A percentile compares a stretch with the other conserved stretches of the same genome.
These are phyloP conservation scores for Antedon mediterranea DNA, from an alignment of 53 echinoderm and acorn worm genomes.

Conservation along the genomic window DNA sequence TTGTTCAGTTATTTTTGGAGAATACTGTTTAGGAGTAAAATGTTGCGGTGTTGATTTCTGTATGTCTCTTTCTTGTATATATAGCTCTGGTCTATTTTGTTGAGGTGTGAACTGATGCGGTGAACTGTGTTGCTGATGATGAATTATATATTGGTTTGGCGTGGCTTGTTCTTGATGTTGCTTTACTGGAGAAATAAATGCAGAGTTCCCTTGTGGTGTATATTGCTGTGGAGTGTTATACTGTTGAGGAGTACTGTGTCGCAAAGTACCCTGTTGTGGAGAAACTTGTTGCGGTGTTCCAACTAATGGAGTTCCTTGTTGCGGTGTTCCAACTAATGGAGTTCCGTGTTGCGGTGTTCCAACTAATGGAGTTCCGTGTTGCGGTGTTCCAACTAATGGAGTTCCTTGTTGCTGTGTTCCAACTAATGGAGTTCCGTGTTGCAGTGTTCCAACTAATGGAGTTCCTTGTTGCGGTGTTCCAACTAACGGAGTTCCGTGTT, in stretches of 20 bases:
- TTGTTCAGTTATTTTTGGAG: neutral
- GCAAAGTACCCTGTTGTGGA: neutral
- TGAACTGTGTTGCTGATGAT: neutral
- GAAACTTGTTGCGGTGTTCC: too few species aligned
- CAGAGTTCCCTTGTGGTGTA: neutral
- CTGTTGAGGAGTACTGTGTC: neutral
- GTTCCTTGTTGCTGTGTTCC: too few species aligned
- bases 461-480: too few species aligned
- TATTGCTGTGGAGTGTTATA: neutral
- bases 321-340: too few species aligned
- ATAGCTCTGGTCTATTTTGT: conserved; percentile 12
- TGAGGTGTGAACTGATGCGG: neutral
- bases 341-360: too few species aligned
- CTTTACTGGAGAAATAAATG: neutral
- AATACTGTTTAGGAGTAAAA: neutral
- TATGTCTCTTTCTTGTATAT: conserved; percentile 46
- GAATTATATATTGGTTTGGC: neutral
- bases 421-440: too few species aligned
- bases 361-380: too few species aligned
- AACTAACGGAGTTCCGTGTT: too few species aligned
- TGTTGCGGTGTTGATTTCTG: neutral
- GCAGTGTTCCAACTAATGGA: too few species aligned
- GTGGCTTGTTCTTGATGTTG: neutral
- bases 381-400: too few species aligned
- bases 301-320: too few species aligned